Evolutionary conservation across 1,140 invertebrate species (phyloP).

Genomic region (Drosophila albomicans): DNA sequence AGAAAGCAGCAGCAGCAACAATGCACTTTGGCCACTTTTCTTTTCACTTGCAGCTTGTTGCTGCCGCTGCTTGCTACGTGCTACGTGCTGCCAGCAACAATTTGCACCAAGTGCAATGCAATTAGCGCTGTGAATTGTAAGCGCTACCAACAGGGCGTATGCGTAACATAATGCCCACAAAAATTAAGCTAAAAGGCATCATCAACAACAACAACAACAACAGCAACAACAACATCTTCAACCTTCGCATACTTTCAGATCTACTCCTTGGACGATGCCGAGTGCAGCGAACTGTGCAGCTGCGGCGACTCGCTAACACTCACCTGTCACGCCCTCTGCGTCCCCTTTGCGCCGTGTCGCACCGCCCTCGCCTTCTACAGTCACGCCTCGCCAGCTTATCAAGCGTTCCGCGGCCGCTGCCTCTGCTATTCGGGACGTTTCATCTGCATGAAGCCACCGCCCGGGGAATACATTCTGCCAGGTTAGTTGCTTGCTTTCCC

Average conservation of each 20-base stretch:
- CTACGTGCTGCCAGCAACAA: constrained; percentile 43
- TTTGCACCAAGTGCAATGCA: constrained; percentile 47
- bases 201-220: too few species aligned
- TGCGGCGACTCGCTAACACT: constrained; percentile 91
- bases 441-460: constrained; percentile 94
- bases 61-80: constrained; percentile 3
- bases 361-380: constrained; percentile 95
- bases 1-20: constrained; percentile 30
- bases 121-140: constrained; percentile 51
- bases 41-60: constrained; percentile 33
- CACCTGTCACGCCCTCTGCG: constrained; percentile 93
- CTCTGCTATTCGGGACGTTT: constrained; percentile 95
- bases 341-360: constrained; percentile 92
- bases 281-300: constrained; percentile 93
- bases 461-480: constrained; percentile 87
- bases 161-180: constrained; percentile 59
- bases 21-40: constrained; percentile 50
- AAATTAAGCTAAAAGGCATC: constrained; percentile 21
- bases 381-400: constrained; percentile 94
- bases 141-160: constrained; percentile 54
- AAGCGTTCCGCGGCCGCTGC: constrained; percentile 94
- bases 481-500: constrained; percentile 56
- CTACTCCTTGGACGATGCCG: constrained; percentile 93
- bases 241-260: constrained; percentile 86
- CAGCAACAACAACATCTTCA: constrained; percentile 2